These are phyloP conservation scores for Oceanodroma tethys DNA, from an alignment of 2,113 vertebrate species.

Conservation along the genomic window DNA sequence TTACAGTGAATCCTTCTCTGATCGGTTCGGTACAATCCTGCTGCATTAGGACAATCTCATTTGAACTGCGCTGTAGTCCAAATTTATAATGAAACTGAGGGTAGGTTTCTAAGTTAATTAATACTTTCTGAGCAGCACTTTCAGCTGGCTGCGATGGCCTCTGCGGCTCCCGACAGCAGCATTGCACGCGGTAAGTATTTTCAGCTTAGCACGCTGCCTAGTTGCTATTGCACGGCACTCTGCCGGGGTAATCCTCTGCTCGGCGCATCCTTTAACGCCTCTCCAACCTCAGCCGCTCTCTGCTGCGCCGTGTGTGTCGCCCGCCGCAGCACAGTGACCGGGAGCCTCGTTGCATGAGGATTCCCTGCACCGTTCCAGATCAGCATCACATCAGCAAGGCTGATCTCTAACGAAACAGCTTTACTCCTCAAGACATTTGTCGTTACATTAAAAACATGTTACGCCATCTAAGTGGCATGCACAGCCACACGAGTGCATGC, in stretches of 20 bases:
- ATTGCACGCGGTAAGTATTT: background rate
- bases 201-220: background rate
- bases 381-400: background rate
- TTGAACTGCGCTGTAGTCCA: fast-evolving
- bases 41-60: fast-evolving
- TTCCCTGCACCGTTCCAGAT: background rate
- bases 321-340: fast-evolving
- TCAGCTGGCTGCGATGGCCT: background rate
- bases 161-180: background rate
- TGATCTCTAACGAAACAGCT: background rate
- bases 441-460: background rate
- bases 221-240: background rate
- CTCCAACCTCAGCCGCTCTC: background rate
- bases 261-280: fast-evolving
- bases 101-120: too few relatives aligned
- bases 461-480: fast-evolving
- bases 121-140: background rate
- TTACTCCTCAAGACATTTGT: background rate
- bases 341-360: background rate
- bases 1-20: fast-evolving
- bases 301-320: fast-evolving
- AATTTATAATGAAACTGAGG: too few relatives aligned
- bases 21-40: fast-evolving
- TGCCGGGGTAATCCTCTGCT: too few relatives aligned
- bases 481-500: fast-evolving